A percentile compares a stretch with the other conserved stretches of the same genome.
phyloP scores from a whole-genome alignment of 2,888 invertebrate genomes.

The Elmis aenea region DNA sequence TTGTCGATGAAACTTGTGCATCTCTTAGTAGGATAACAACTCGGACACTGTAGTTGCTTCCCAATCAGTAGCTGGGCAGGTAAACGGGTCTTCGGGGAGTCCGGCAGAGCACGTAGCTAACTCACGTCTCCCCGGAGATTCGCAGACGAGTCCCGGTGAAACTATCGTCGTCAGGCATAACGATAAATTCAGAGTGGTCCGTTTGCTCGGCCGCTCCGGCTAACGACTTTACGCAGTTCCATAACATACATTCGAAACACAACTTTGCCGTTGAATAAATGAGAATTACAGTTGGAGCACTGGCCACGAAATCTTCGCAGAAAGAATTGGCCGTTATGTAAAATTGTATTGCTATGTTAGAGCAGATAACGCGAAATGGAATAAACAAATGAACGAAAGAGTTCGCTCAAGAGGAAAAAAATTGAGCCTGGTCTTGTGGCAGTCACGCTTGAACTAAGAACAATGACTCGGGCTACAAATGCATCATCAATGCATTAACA shows the following conservation, averaged over 20 bases:
- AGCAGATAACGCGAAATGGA: too few species aligned
- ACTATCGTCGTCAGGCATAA: constrained; percentile 41
- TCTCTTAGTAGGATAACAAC: constrained; percentile 9
- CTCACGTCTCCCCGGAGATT: constrained; percentile 43
- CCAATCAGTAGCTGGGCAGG: constrained; percentile 48
- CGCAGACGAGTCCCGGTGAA: constrained; percentile 29
- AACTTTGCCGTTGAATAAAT: constrained; percentile 23
- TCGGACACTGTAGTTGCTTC: constrained; percentile 34
- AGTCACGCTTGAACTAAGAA: too few species aligned
- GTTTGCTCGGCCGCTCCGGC: constrained; percentile 24
- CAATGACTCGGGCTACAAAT: too few species aligned
- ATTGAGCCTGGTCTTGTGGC: too few species aligned
- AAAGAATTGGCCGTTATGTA: too few species aligned
- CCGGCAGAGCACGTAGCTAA: constrained; percentile 44
- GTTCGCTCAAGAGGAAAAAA: too few species aligned
- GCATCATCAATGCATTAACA: constrained; percentile 7
- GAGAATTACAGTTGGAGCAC: too few species aligned
- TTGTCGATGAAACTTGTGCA: neutral
- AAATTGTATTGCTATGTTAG: too few species aligned
- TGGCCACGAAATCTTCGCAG: too few species aligned
- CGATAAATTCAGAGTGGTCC: constrained; percentile 40
- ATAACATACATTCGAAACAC: constrained; percentile 32
- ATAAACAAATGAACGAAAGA: too few species aligned
- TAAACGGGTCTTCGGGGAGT: constrained; percentile 45
- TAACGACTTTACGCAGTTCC: constrained; percentile 40